These are phyloP conservation scores for Bursaphelenchus okinawaensis DNA, from an alignment of 2,888 invertebrate species.

Conservation along the genomic window DNA sequence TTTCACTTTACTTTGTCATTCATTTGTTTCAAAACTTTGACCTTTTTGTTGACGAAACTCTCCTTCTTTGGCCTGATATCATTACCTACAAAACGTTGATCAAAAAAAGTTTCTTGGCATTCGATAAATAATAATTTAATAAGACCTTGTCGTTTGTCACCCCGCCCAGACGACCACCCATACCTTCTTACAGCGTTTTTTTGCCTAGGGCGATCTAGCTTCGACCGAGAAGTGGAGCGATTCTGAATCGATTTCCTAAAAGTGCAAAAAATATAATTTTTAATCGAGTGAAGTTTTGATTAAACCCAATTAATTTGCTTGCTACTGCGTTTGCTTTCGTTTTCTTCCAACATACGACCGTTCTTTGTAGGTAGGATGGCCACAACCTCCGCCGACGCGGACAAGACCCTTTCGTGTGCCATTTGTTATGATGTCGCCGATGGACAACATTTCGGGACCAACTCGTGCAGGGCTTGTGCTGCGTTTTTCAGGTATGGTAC, in stretches of 20 bases:
- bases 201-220: neutral
- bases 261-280: neutral
- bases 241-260: neutral
- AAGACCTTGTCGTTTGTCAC: no score
- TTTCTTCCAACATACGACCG: no score
- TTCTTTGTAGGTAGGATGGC: no score
- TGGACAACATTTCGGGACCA: constrained; percentile 29
- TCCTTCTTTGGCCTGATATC: no score
- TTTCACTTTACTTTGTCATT: no score
- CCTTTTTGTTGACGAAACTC: no score
- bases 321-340: neutral
- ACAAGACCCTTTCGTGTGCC: constrained; percentile 11
- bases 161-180: neutral
- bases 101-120: no score
- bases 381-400: neutral
- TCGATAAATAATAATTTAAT: no score
- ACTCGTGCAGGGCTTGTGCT: constrained; percentile 26
- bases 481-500: constrained; percentile 19
- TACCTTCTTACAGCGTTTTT: no score
- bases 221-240: neutral
- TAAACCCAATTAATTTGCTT: neutral
- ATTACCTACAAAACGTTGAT: no score
- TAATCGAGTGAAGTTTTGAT: neutral
- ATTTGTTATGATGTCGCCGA: constrained; percentile 25
- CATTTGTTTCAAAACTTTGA: no score